These are phyloP conservation scores for Telenomus remus DNA, from an alignment of 1,140 invertebrate genomes.

Conservation along the genomic window DNA sequence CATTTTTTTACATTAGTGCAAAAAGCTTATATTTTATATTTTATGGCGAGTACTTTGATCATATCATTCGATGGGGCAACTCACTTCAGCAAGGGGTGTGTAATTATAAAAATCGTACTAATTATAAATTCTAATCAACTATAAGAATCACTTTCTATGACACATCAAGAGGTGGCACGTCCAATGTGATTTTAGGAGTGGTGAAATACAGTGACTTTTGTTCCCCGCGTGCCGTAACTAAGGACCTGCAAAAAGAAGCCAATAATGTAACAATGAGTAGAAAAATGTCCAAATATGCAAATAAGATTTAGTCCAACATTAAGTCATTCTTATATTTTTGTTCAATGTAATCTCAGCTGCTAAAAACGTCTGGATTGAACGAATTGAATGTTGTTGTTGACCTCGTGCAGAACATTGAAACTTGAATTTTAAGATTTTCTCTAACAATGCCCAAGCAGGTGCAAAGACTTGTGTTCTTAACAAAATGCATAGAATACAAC, in stretches of 20 bases:
- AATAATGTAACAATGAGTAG: conserved; percentile 27
- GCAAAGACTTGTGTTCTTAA: conserved; percentile 44
- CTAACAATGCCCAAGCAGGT: conserved; percentile 49
- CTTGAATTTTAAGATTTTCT: conserved; percentile 53
- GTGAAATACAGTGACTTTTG: conserved; percentile 13
- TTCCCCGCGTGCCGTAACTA: conserved; percentile 1
- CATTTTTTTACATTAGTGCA: too few relatives aligned
- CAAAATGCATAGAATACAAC: conserved; percentile 32
- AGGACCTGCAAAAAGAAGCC: conserved; percentile 1
- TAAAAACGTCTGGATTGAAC: conserved; percentile 48
- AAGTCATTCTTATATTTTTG: conserved; percentile 48
- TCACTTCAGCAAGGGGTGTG: too few relatives aligned
- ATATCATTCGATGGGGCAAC: too few relatives aligned
- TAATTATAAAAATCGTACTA: too few relatives aligned
- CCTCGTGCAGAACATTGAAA: conserved; percentile 45
- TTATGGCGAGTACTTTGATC: too few relatives aligned
- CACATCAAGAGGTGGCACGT: too few relatives aligned
- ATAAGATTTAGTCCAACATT: conserved; percentile 51
- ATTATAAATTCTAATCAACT: background rate
- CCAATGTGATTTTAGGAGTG: conserved; percentile 7
- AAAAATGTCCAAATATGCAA: conserved; percentile 31
- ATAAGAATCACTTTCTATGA: too few relatives aligned
- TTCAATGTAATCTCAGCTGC: conserved; percentile 59
- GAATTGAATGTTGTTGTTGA: conserved; percentile 40
- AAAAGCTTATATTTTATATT: too few relatives aligned